Evolutionary conservation across 2,888 invertebrate genomes (phyloP).

Genomic region (Alitta virens): DNA sequence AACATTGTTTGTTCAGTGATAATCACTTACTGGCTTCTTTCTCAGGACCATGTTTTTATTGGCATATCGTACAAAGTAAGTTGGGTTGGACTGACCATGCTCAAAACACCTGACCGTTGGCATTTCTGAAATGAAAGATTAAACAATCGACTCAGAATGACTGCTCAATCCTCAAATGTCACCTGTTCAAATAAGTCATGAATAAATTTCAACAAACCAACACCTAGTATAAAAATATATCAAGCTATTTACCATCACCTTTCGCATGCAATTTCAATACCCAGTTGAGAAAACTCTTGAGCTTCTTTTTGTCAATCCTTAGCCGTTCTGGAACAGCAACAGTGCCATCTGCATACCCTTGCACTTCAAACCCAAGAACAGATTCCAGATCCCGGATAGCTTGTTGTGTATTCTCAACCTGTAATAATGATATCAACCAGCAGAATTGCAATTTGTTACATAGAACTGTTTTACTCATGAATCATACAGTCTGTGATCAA

Average conservation of each 20-base stretch:
- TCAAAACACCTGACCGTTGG: conserved; percentile 44
- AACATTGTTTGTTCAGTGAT: too few relatives aligned
- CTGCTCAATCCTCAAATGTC: not conserved
- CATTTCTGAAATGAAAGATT: conserved; percentile 21
- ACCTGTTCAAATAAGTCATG: conserved; percentile 1
- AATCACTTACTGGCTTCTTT: conserved; percentile 57
- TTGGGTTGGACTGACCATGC: conserved; percentile 60
- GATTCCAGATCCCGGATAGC: conserved; percentile 42
- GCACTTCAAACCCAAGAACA: conserved; percentile 39
- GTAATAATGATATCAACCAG: too few relatives aligned
- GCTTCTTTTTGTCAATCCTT: conserved; percentile 36
- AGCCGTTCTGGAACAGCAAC: conserved; percentile 42
- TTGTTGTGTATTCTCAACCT: conserved; percentile 30
- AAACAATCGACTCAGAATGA: not conserved
- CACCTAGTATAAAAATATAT: too few relatives aligned
- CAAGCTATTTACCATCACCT: conserved; percentile 30
- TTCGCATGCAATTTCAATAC: conserved; percentile 37
- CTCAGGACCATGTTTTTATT: conserved; percentile 55
- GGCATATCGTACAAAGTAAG: conserved; percentile 55
- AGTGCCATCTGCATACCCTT: conserved; percentile 41
- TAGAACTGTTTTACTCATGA: too few relatives aligned
- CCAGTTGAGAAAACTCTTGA: conserved; percentile 41
- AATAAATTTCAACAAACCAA: not conserved
- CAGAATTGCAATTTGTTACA: too few relatives aligned
- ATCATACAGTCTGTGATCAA: too few relatives aligned